phyloP scores from a whole-genome alignment of 2,888 invertebrate species.

The Orchesellides sinensis region DNA sequence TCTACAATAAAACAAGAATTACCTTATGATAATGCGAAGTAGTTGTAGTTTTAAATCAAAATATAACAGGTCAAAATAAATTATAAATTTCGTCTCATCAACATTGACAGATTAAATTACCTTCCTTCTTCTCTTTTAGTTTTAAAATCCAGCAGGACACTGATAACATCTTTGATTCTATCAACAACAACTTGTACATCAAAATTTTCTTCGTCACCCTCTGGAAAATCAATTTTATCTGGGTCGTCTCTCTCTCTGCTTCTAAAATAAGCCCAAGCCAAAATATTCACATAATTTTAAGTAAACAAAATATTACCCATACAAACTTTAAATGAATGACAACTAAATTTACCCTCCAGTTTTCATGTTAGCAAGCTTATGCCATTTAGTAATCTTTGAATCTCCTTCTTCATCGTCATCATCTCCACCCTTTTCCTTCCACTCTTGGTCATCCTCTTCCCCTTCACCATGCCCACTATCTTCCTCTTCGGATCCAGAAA shows the following conservation, averaged over 20 bases:
- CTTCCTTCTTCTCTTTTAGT: conserved; percentile 77
- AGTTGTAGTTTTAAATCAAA: neutral
- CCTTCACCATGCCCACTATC: conserved; percentile 75
- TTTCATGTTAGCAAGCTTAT: conserved; percentile 75
- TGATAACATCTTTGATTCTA: conserved; percentile 89
- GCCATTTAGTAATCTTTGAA: conserved; percentile 76
- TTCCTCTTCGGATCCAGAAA: conserved; percentile 65
- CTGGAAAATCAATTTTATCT: conserved; percentile 84
- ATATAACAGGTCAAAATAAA: neutral
- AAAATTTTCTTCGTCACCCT: conserved; percentile 84
- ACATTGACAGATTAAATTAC: conserved; percentile 71
- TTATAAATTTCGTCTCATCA: neutral
- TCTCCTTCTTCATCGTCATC: conserved; percentile 75
- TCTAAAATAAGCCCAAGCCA: conserved; percentile 75
- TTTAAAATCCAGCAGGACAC: conserved; percentile 88
- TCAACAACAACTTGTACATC: conserved; percentile 91
- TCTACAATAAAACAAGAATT: conserved; percentile 78
- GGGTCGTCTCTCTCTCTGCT: conserved; percentile 81
- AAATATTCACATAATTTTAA: neutral
- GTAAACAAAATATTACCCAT: neutral
- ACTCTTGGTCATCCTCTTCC: conserved; percentile 60
- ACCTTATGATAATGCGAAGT: too few species aligned
- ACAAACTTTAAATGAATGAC: neutral
- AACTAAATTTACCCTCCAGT: neutral
- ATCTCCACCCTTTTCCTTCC: conserved; percentile 73